Base-by-base conservation (phyloP, 2,888 invertebrate genomes). In the Cerceris ruficornis region DNA sequence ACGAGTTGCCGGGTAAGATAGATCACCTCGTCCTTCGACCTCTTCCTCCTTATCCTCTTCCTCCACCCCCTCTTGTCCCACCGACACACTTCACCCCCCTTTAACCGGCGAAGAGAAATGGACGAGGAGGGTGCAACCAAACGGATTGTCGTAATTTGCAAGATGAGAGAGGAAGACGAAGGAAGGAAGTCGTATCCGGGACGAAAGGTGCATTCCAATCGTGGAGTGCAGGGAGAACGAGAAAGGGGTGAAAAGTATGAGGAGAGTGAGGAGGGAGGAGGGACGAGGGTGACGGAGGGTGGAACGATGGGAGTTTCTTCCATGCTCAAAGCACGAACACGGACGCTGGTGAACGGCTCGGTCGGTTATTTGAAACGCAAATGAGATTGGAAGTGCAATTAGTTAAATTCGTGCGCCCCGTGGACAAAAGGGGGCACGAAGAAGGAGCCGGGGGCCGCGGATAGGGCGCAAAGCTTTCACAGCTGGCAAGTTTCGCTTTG, bases 331-430 rank as follows among this genome's bases (percentile, higher is more conserved):
- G 54, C 50, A 55, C 7, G 49, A 46, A 50, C 43, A 41, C 9
- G 43, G 46, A 13, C 42, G n/a, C 17, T 41, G 59, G 14, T 14
- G 67, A 54, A 42, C 70, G 55, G 50, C 15, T 8, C n/a, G 7
- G 41, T 49, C 46, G 9, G 49, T 9, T 54, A 65, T 80, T 80
- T 68, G 71, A 72, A 69, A 68, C 54, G 75, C 75, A 80, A 80
- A 80, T 69, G 71, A 75, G 80, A 80, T 75, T 69, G 61, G 66
- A 58, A 42, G 61, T 42, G 69, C 69, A 80, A 80, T 80, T 80
- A 80, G 68, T 75, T 75, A 58, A 80, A 69, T 75, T 75, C 75
- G 65, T 61, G 46, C 54, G 55, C 59, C n/a, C 41, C 11, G 15
- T 43, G 39, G 13, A 69, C 65, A 58, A 65, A 69, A 61, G 50